Percentiles rank a stretch among this genome's conserved stretches.
Conservation (phyloP, 2,888 invertebrate genomes). For the Ceramica pisi region DNA sequence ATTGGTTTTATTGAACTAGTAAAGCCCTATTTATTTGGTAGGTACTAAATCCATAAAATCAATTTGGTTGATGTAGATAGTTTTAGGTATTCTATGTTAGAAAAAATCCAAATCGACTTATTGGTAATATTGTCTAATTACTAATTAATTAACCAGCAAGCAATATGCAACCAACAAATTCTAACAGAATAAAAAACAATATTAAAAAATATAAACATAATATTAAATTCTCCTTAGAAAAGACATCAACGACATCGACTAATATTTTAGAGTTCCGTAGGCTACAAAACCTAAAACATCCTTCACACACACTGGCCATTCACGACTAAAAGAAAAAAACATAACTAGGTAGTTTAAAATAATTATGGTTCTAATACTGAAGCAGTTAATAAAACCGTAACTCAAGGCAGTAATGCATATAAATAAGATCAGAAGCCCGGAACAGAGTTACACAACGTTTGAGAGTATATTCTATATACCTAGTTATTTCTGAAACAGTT, state of each 20-base stretch:
- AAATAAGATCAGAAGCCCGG: conserved; percentile 65
- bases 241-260: conserved; percentile 63
- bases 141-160: too few species aligned
- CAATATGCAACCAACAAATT: too few species aligned
- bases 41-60: too few species aligned
- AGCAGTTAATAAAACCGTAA: conserved; percentile 19
- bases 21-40: too few species aligned
- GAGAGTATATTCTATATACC: conserved; percentile 19
- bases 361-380: neutral
- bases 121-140: too few species aligned
- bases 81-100: too few species aligned
- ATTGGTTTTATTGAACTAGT: too few species aligned
- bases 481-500: conserved; percentile 59
- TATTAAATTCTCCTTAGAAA: conserved; percentile 41
- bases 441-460: conserved; percentile 65
- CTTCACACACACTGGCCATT: neutral
- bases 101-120: too few species aligned
- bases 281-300: neutral
- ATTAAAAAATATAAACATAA: too few species aligned
- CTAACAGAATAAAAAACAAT: too few species aligned
- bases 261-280: neutral
- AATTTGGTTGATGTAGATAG: too few species aligned
- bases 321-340: neutral
- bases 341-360: neutral
- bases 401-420: conserved; percentile 12